These are phyloP conservation scores for Argentina silus DNA, from an alignment of 2,797 vertebrate genomes.

Conservation along the genomic window DNA sequence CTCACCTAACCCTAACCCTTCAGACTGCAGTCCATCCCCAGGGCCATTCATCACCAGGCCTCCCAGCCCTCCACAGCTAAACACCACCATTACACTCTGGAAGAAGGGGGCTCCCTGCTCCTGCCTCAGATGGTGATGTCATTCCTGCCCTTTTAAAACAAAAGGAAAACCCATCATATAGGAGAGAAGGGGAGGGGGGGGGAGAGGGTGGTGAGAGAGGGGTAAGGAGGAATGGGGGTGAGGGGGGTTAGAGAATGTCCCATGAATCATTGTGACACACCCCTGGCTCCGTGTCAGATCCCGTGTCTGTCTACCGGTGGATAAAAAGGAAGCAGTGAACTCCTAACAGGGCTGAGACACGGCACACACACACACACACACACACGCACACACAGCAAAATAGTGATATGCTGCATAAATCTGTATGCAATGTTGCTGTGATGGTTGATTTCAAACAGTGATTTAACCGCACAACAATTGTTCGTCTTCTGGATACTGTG, in stretches of 20 bases:
- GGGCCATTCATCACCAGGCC: slow-evolving; percentile 61
- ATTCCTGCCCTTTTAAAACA: slow-evolving; percentile 69
- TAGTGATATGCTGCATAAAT: background rate
- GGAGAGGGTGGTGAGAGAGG: background rate
- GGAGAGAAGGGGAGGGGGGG: background rate
- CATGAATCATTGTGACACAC: slow-evolving; percentile 75
- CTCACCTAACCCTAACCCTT: slow-evolving; percentile 12
- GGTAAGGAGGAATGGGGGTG: slow-evolving; percentile 63
- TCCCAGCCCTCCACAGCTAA: slow-evolving; percentile 37
- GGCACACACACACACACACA: background rate
- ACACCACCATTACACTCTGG: slow-evolving; percentile 45
- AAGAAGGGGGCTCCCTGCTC: slow-evolving; percentile 39
- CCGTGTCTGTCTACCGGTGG: slow-evolving; percentile 58
- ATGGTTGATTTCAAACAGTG: too few species aligned
- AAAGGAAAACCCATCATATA: slow-evolving; percentile 73
- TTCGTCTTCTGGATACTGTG: too few species aligned
- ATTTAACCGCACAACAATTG: too few species aligned
- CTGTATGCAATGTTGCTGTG: background rate
- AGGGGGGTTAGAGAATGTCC: slow-evolving; percentile 46
- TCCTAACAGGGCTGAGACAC: background rate
- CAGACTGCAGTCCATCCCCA: slow-evolving; percentile 32
- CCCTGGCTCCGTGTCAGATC: slow-evolving; percentile 65
- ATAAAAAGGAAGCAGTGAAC: slow-evolving; percentile 51
- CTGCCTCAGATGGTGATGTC: slow-evolving; percentile 70
- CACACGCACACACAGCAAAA: background rate